phyloP scores from a whole-genome alignment of 1,140 invertebrate genomes.

The Dendroctonus valens region DNA sequence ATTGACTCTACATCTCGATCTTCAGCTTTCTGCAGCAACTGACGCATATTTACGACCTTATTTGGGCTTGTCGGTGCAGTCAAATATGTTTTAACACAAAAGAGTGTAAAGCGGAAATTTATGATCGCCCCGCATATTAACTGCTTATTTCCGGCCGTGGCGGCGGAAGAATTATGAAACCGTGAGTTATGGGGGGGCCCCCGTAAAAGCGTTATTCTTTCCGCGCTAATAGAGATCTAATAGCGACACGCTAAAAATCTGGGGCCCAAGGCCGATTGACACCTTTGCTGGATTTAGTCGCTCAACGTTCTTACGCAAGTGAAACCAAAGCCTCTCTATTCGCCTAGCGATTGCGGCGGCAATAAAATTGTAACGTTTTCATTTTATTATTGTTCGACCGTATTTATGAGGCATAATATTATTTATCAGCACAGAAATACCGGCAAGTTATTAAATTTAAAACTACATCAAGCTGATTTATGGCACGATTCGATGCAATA shows the following conservation, averaged over 20 bases:
- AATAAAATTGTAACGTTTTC: slow-evolving; percentile 16
- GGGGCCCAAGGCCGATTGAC: not conserved
- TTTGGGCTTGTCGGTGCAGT: slow-evolving; percentile 5
- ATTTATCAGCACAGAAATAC: slow-evolving; percentile 25
- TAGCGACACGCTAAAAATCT: not conserved
- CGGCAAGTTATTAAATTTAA: slow-evolving; percentile 27
- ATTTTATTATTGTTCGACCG: slow-evolving; percentile 20
- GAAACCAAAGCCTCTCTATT: slow-evolving; percentile 1
- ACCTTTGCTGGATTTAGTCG: too few relatives aligned
- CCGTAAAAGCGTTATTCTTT: slow-evolving; percentile 16
- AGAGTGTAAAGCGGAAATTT: slow-evolving; percentile 18
- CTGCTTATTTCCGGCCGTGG: slow-evolving; percentile 21
- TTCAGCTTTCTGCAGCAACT: not conserved
- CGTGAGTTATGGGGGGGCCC: slow-evolving; percentile 12
- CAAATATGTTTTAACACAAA: slow-evolving; percentile 23
- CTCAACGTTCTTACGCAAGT: not conserved
- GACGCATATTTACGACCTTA: slow-evolving; percentile 7
- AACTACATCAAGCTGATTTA: slow-evolving; percentile 24
- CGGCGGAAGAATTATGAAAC: slow-evolving; percentile 24
- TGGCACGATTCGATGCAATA: slow-evolving; percentile 15
- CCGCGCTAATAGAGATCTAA: not conserved
- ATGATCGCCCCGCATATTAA: slow-evolving; percentile 18
- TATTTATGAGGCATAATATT: slow-evolving; percentile 25
- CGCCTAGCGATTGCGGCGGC: slow-evolving; percentile 4
- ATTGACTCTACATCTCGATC: too few relatives aligned